A percentile compares a stretch with the other conserved stretches of the same genome.
Evolutionary conservation across 2,888 invertebrate species (phyloP).

Genomic region (Troides helena): DNA sequence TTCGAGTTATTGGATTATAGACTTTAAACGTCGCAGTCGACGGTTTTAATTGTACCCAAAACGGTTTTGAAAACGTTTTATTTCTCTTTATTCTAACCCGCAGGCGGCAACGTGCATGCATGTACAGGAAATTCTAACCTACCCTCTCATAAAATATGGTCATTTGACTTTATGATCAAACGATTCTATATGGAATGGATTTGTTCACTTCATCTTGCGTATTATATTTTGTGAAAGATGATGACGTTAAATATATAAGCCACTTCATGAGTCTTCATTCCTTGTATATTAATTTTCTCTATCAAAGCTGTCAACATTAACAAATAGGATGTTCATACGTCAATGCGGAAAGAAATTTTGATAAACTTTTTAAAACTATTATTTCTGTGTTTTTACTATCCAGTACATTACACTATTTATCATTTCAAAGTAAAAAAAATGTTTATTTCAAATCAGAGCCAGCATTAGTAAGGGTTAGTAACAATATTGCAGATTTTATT

Average conservation of each 20-base stretch:
- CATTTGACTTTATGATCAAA: conserved; percentile 8
- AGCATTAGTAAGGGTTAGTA: too few relatives aligned
- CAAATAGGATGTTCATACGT: too few relatives aligned
- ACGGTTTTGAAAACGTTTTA: conserved; percentile 5
- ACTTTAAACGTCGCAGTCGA: neutral
- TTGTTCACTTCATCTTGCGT: neutral
- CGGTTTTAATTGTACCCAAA: conserved; percentile 15
- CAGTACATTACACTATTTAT: too few relatives aligned
- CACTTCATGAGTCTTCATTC: too few relatives aligned
- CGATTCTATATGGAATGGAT: neutral
- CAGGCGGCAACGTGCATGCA: conserved; percentile 8
- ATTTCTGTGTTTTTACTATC: too few relatives aligned
- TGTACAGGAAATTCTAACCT: conserved; percentile 13
- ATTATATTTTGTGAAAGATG: neutral
- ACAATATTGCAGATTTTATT: too few relatives aligned
- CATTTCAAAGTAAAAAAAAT: too few relatives aligned
- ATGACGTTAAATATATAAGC: neutral
- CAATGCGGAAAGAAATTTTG: too few relatives aligned
- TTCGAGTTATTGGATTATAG: conserved; percentile 11
- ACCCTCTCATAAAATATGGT: conserved; percentile 17
- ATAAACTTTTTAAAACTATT: too few relatives aligned
- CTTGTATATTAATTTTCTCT: too few relatives aligned
- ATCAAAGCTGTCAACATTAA: too few relatives aligned
- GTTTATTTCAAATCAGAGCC: too few relatives aligned
- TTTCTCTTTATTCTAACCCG: conserved; percentile 22